A percentile compares a stretch with the other conserved stretches of the same genome.
These are phyloP conservation scores for Chironomus tepperi DNA, from an alignment of 1,140 invertebrate genomes.

Conservation along the genomic window DNA sequence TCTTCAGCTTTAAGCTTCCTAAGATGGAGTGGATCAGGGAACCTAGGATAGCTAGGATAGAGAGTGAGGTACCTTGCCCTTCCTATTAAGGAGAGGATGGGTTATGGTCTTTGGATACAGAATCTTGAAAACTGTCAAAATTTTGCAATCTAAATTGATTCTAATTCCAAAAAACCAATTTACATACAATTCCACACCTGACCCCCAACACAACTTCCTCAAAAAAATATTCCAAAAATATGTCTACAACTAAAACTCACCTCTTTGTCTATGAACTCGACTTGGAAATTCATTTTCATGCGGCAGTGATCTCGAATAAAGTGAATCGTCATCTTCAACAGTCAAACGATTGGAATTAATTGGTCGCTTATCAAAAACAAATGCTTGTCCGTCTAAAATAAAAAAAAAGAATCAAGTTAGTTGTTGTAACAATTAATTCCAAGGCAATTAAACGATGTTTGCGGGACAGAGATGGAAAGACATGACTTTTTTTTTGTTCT, in stretches of 20 bases:
- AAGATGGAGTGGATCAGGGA: too few relatives aligned
- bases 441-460: neutral
- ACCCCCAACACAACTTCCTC: too few relatives aligned
- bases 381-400: slow-evolving; percentile 61
- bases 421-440: neutral
- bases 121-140: too few relatives aligned
- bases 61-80: too few relatives aligned
- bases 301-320: slow-evolving; percentile 56
- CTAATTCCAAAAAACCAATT: too few relatives aligned
- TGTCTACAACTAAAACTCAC: slow-evolving; percentile 47
- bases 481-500: too few relatives aligned
- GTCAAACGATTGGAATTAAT: slow-evolving; percentile 47
- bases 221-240: slow-evolving; percentile 45
- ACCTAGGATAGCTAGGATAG: too few relatives aligned
- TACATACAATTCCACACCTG: too few relatives aligned
- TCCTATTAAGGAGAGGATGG: too few relatives aligned
- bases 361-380: slow-evolving; percentile 76
- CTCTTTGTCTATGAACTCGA: slow-evolving; percentile 45
- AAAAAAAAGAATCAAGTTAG: slow-evolving; percentile 28
- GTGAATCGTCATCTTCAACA: slow-evolving; percentile 68
- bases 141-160: too few relatives aligned
- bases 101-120: too few relatives aligned
- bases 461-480: neutral
- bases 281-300: slow-evolving; percentile 40
- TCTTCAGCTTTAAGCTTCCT: too few relatives aligned